Conservation (phyloP, 1,140 invertebrate genomes). For the Aphis craccivora region DNA sequence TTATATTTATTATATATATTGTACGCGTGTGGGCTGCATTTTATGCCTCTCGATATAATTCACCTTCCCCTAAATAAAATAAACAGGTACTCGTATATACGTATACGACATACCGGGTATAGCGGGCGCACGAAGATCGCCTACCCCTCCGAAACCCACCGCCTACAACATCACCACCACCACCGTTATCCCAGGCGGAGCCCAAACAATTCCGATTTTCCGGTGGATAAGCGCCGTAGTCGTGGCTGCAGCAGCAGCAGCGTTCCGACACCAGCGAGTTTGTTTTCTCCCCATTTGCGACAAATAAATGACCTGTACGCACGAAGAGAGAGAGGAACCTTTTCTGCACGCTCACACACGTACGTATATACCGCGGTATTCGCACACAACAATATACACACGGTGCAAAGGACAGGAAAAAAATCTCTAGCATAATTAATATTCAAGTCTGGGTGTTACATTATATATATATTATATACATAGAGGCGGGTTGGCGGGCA, state of each 20-base stretch:
- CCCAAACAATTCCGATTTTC: slow-evolving; percentile 41
- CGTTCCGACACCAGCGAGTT: neutral
- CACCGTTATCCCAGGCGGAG: neutral
- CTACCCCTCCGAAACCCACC: neutral
- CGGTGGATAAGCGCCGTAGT: slow-evolving; percentile 5
- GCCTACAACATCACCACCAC: neutral
- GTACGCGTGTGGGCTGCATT: neutral
- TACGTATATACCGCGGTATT: neutral
- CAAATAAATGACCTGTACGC: slow-evolving; percentile 21
- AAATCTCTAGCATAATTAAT: slow-evolving; percentile 29
- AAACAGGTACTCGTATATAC: neutral
- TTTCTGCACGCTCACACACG: neutral
- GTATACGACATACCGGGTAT: neutral
- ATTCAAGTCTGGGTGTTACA: slow-evolving; percentile 30
- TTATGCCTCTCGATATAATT: slow-evolving; percentile 27
- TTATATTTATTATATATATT: neutral
- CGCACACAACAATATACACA: neutral
- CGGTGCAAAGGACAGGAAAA: neutral
- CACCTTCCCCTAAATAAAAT: slow-evolving; percentile 5
- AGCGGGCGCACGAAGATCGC: neutral
- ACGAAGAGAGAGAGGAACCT: neutral
- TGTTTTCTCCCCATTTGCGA: neutral
- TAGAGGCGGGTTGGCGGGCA: neutral
- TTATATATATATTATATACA: neutral
- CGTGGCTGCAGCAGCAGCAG: neutral